These are phyloP conservation scores for Penaeus monodon DNA, from an alignment of 2,888 invertebrate species.

Conservation along the genomic window DNA sequence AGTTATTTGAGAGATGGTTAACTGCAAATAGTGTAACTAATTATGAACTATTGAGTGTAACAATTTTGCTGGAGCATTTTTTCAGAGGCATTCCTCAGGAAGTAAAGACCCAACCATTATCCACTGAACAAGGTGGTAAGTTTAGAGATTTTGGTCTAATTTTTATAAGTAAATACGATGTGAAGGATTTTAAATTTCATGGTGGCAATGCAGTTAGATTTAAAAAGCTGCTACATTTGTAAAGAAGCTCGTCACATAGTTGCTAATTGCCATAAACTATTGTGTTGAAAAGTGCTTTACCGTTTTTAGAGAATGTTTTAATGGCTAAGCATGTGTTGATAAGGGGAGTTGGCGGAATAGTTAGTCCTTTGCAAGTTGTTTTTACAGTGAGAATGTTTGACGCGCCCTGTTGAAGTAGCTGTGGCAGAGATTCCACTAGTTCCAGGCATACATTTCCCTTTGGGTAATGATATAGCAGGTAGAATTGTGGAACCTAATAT, in stretches of 20 bases:
- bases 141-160: neutral
- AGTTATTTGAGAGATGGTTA: slow-evolving; percentile 11
- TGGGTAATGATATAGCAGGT: too few relatives aligned
- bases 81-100: neutral
- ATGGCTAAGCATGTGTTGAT: too few relatives aligned
- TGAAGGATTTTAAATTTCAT: neutral
- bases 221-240: neutral
- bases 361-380: too few relatives aligned
- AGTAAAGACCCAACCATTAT: neutral
- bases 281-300: too few relatives aligned
- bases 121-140: neutral
- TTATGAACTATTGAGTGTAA: slow-evolving; percentile 1
- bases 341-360: too few relatives aligned
- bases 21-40: neutral
- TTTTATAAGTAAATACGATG: neutral
- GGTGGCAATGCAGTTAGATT: neutral
- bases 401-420: too few relatives aligned
- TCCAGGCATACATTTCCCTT: too few relatives aligned
- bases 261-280: neutral
- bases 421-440: too few relatives aligned
- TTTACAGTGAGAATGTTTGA: too few relatives aligned
- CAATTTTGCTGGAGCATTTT: neutral
- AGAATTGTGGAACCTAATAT: too few relatives aligned
- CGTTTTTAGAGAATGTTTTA: too few relatives aligned
- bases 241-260: slow-evolving; percentile 3